Evolutionary conservation across 2,797 vertebrate genomes (phyloP).

Genomic region (Acanthornis magna): DNA sequence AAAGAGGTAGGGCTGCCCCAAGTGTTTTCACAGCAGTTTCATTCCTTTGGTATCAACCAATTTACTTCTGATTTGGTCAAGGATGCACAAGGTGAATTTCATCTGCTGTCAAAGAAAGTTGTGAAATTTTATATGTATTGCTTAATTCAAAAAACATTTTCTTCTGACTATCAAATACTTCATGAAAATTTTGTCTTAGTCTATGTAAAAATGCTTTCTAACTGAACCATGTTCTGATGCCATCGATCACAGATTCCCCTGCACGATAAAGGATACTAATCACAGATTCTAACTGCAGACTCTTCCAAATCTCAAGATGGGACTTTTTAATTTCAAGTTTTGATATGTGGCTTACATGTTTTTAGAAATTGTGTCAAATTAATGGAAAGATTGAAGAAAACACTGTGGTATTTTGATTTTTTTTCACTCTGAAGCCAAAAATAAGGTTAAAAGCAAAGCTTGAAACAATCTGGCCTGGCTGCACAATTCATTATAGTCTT

Average conservation of each 20-base stretch:
- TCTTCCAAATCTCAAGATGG: not conserved
- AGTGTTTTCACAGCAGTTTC: not conserved
- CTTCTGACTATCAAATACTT: not conserved
- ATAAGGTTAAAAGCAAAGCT: not conserved
- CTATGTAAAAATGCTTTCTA: not conserved
- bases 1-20: not conserved
- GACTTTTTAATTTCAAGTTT: not conserved
- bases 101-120: not conserved
- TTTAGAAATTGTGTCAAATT: slow-evolving; percentile 12
- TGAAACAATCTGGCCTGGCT: not conserved
- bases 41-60: not conserved
- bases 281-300: not conserved
- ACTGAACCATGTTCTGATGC: not conserved
- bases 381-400: slow-evolving; percentile 20
- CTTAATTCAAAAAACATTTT: not conserved
- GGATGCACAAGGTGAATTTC: not conserved
- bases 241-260: not conserved
- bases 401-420: not conserved
- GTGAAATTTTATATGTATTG: not conserved
- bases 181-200: not conserved
- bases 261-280: not conserved
- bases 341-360: not conserved
- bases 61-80: not conserved
- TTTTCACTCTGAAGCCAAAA: not conserved
- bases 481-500: not conserved